phyloP scores from a whole-genome alignment of 23 tunicate genomes.

The Diplosoma virens region DNA sequence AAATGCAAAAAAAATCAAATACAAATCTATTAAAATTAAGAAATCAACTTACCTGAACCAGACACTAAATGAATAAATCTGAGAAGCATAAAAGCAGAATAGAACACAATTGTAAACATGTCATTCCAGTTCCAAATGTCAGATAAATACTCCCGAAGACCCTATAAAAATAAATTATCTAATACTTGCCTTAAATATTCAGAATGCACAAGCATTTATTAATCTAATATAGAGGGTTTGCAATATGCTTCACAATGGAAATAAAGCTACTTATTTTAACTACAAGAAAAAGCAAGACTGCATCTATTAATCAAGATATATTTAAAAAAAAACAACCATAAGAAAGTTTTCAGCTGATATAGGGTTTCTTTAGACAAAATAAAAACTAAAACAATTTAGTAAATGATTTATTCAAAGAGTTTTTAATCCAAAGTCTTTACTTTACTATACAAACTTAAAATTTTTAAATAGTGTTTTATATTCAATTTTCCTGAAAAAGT shows the following conservation, averaged over 20 bases:
- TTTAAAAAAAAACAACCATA: background rate
- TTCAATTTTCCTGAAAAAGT: too few species aligned
- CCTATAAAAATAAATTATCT: conserved; percentile 40
- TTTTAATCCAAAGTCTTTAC: too few species aligned
- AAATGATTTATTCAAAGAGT: too few species aligned
- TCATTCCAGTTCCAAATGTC: conserved; percentile 95
- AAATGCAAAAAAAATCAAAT: background rate
- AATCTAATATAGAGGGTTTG: background rate
- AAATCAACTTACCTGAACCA: conserved; percentile 5
- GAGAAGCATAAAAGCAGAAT: conserved; percentile 64
- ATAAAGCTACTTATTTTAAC: background rate
- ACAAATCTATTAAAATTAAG: background rate
- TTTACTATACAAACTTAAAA: too few species aligned
- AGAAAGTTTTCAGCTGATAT: too few species aligned
- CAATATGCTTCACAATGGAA: background rate
- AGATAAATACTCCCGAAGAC: conserved; percentile 63
- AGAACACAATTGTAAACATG: conserved; percentile 69
- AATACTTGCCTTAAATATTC: background rate
- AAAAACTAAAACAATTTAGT: too few species aligned
- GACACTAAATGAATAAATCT: conserved; percentile 42
- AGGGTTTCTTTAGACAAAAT: too few species aligned
- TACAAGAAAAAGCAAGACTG: too few species aligned
- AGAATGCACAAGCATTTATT: background rate
- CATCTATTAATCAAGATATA: too few species aligned
- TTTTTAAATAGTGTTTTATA: too few species aligned